These are phyloP conservation scores for Pleuronectes platessa DNA, from an alignment of 2,113 vertebrate genomes.

Conservation along the genomic window DNA sequence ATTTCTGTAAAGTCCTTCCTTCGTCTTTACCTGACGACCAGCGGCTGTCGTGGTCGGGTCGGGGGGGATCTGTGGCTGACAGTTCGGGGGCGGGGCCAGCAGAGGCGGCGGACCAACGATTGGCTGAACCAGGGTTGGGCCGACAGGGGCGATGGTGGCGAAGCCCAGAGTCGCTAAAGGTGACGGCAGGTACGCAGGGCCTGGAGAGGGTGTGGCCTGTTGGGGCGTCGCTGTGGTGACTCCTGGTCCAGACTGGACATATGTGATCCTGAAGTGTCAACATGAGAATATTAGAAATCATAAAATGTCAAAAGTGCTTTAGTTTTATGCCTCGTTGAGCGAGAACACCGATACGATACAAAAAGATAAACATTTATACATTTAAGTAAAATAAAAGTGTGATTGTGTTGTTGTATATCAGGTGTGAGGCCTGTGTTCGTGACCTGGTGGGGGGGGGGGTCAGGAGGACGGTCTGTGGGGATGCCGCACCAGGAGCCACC, in stretches of 20 bases:
- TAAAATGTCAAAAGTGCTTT: neutral
- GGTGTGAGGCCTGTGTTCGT: neutral
- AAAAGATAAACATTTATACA: neutral
- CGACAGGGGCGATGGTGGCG: constrained; percentile 85
- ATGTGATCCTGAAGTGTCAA: constrained; percentile 84
- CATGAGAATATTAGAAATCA: neutral
- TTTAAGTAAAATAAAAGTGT: neutral
- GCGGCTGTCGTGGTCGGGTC: constrained; percentile 52
- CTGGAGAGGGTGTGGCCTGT: constrained; percentile 72
- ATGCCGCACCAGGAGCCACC: constrained; percentile 81
- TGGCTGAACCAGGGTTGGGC: constrained; percentile 87
- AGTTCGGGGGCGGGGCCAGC: constrained; percentile 78
- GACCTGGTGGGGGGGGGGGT: constrained; percentile 90
- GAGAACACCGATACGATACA: neutral
- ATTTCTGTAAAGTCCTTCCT: neutral
- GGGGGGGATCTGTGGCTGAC: constrained; percentile 80
- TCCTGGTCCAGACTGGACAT: constrained; percentile 87
- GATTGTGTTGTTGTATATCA: constrained; percentile 1
- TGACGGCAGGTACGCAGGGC: constrained; percentile 78
- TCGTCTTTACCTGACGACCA: constrained; percentile 65
- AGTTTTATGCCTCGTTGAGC: neutral
- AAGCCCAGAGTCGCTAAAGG: constrained; percentile 85
- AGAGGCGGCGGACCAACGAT: constrained; percentile 85
- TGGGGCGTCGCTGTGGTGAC: constrained; percentile 75
- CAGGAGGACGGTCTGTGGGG: constrained; percentile 89